Evolutionary conservation across 1,140 invertebrate genomes (phyloP), one percentile per base, ranked within the genome.

Genomic region (Zophobas atratus): DNA sequence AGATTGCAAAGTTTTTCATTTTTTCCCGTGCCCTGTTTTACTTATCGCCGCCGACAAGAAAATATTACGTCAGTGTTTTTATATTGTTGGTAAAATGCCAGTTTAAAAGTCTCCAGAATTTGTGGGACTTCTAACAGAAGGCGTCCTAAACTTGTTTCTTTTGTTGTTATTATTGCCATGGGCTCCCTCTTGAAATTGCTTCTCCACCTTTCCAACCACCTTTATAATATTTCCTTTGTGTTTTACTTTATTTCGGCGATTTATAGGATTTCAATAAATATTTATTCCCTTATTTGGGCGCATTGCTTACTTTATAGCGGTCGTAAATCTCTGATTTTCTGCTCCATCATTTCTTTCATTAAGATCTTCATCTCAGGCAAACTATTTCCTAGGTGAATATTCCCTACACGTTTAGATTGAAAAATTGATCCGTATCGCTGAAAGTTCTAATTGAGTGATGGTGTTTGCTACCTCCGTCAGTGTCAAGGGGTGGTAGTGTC

Each of bases 191-290:
- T 8, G 8, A 8, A 46, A 20, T 51, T 51, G n/a, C 2, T 51
- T 51, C 20, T 51, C n/a, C n/a, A 51, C 49, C 49, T 51, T 20
- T 51, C n/a, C 2, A 51, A 4, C 3, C 49, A 4, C 3, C 49
- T 20, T 51, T 20, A 51, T 51, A 51, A 51, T 51, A 51, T 20
- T n/a, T 51, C 49, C 2, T 20, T 51, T 46, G 8, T 51, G 2
- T 51, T 51, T 51, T 51, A 51, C 20, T 51, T 2, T 51, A 35
- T 57, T 57, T 57, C 32, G 3, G 3, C 2, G 34, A 57, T 57
- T 57, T 57, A 35, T 57, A 3, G 55, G 55, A 57, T 53, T 57
- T 57, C 55, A 4, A 57, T 57, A 57, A 57, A 57, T 57, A 57
- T 57, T 33, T 57, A 57, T 57, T 57, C 3, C 2, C 32, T 8